These are phyloP conservation scores for Masticophis lateralis DNA, from an alignment of 2,797 vertebrate genomes.

Conservation along the genomic window DNA sequence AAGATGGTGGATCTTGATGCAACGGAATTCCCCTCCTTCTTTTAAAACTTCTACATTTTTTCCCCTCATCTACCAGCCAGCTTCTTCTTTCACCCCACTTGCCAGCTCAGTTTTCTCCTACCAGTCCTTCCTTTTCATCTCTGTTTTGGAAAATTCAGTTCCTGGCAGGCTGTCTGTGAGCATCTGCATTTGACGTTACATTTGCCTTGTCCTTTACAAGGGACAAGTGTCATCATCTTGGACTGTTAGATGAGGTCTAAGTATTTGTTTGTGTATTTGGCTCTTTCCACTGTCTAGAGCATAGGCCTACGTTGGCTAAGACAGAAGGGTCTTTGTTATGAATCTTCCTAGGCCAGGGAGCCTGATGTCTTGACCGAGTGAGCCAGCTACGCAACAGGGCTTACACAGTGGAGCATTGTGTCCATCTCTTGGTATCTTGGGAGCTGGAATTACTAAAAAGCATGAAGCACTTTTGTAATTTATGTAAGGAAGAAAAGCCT, in stretches of 20 bases:
- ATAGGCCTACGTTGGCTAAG: neutral
- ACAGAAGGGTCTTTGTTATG: neutral
- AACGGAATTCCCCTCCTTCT: neutral
- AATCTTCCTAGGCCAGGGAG: neutral
- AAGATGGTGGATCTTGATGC: neutral
- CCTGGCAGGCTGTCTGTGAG: neutral
- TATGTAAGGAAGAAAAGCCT: neutral
- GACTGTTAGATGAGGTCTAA: no score
- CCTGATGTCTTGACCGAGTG: neutral
- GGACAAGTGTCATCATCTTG: neutral
- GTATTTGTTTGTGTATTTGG: neutral
- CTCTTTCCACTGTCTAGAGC: neutral
- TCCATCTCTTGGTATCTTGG: neutral
- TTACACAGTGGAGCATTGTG: neutral
- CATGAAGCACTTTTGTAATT: neutral
- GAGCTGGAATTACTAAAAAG: neutral
- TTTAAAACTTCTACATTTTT: neutral
- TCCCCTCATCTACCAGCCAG: rapidly evolving
- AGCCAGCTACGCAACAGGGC: neutral
- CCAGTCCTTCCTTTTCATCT: neutral
- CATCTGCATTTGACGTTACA: neutral
- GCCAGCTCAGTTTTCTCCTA: no score
- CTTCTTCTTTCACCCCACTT: no score
- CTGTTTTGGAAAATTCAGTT: neutral
- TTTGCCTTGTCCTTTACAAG: neutral